Percentiles rank a stretch among this genome's conserved stretches.
Conservation (phyloP, 2,888 invertebrate genomes). For the Andricus curvator region DNA sequence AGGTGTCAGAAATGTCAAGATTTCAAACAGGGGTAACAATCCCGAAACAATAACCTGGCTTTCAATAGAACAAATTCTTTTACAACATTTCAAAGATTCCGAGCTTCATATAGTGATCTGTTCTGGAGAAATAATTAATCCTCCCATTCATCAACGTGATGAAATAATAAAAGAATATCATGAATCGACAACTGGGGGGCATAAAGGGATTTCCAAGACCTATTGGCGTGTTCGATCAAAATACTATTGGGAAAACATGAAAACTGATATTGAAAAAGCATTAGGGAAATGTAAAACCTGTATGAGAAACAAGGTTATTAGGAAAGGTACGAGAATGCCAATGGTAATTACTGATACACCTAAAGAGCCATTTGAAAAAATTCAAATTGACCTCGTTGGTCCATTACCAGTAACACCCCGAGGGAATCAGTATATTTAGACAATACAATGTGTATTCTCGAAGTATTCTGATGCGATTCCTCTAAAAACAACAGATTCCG, state of each 20-base stretch:
- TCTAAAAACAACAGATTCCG: too few species aligned
- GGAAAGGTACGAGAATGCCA: background rate
- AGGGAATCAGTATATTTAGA: background rate
- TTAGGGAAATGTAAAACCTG: background rate
- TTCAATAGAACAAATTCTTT: background rate
- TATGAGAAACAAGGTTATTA: background rate
- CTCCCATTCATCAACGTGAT: background rate
- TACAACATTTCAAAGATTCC: too few species aligned
- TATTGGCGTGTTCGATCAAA: background rate
- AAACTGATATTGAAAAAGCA: too few species aligned
- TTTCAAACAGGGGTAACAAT: background rate
- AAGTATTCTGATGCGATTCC: too few species aligned
- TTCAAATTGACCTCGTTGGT: too few species aligned
- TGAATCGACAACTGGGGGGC: background rate
- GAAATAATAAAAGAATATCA: slow-evolving; percentile 4
- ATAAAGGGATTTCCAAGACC: background rate
- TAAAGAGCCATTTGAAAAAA: background rate
- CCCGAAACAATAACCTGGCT: background rate
- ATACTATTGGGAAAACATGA: background rate
- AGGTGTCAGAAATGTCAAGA: background rate
- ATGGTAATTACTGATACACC: background rate
- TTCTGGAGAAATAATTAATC: background rate
- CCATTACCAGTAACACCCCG: too few species aligned
- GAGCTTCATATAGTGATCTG: too few species aligned
- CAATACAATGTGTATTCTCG: background rate